These are phyloP conservation scores for Thera britannica DNA, from an alignment of 2,888 invertebrate species.

Conservation along the genomic window DNA sequence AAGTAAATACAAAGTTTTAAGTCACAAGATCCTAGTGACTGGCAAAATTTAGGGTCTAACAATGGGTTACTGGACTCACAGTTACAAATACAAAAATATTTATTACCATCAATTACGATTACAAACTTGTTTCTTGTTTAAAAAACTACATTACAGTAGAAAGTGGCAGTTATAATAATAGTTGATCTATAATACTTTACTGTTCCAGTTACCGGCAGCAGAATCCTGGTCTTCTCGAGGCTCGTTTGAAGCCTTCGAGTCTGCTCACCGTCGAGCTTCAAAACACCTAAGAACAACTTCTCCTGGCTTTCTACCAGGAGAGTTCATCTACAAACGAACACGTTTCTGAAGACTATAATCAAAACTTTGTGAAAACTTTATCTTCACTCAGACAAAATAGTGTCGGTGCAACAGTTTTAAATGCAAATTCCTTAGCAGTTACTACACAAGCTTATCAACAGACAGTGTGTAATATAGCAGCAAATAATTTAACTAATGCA, in stretches of 20 bases:
- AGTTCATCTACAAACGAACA: neutral
- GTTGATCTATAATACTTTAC: neutral
- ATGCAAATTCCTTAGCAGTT: neutral
- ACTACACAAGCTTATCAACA: neutral
- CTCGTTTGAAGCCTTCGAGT: slow-evolving; percentile 9
- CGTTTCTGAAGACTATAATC: slow-evolving; percentile 1
- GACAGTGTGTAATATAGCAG: neutral
- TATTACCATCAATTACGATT: too few relatives aligned
- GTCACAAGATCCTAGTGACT: too few relatives aligned
- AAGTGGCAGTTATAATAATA: neutral
- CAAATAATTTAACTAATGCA: neutral
- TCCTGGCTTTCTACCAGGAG: neutral
- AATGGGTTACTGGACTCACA: too few relatives aligned
- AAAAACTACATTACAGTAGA: too few relatives aligned
- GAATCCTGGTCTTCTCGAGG: slow-evolving; percentile 24
- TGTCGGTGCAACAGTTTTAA: neutral
- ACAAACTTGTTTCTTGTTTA: too few relatives aligned
- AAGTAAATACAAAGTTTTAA: too few relatives aligned
- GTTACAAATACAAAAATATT: too few relatives aligned
- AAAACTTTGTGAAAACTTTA: neutral
- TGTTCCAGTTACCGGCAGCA: slow-evolving; percentile 21
- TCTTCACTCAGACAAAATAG: neutral
- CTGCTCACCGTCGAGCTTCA: slow-evolving; percentile 9
- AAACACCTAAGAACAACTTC: slow-evolving; percentile 4
- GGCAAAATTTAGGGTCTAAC: too few relatives aligned